Conservation (phyloP, 2,113 vertebrate genomes). For the Notothenia rossii region DNA sequence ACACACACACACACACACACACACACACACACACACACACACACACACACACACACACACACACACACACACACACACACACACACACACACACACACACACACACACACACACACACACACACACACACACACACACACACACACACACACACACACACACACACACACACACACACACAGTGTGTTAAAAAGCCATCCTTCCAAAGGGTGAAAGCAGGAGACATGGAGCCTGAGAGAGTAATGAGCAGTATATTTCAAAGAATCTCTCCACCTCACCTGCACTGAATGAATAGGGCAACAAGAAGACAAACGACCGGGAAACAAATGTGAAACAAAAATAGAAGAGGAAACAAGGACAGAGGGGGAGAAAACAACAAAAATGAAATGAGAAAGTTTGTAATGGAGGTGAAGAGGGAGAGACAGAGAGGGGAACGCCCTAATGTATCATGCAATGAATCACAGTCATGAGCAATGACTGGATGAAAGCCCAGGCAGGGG, state of each 20-base stretch:
- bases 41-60: not conserved
- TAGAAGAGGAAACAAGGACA: not conserved
- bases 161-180: too few relatives aligned
- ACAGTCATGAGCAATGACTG: constrained; percentile 40
- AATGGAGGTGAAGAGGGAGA: not conserved
- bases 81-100: not conserved
- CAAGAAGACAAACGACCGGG: not conserved
- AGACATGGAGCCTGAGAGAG: constrained; percentile 22
- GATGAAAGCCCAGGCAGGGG: constrained; percentile 12
- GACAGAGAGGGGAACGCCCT: not conserved
- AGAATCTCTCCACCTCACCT: not conserved
- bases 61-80: not conserved
- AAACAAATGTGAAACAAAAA: not conserved
- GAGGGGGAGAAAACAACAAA: not conserved
- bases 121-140: not conserved
- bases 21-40: not conserved
- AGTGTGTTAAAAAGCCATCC: constrained; percentile 36
- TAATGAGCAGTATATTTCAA: constrained; percentile 39
- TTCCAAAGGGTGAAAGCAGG: constrained; percentile 17
- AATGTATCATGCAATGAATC: constrained; percentile 44
- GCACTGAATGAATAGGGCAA: not conserved
- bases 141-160: not conserved
- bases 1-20: not conserved
- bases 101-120: not conserved
- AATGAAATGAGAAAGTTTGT: constrained; percentile 16